Evolutionary conservation across 2,888 invertebrate species (phyloP).

Genomic region (Yponomeuta sedellus): DNA sequence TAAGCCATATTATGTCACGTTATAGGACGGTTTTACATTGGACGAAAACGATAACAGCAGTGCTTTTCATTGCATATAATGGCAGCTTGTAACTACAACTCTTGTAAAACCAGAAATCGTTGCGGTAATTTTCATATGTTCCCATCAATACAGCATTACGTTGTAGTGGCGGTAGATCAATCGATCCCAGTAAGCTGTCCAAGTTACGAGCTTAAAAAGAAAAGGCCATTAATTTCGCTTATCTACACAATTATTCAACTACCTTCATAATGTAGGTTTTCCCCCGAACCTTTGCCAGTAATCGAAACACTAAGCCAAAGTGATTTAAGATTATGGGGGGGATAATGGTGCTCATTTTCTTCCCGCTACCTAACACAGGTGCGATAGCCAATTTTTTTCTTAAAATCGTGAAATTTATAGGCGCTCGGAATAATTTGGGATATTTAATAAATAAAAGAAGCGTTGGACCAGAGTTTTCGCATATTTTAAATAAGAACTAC

Average conservation of each 20-base stretch:
- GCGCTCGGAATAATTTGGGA: conserved; percentile 40
- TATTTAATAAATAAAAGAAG: conserved; percentile 21
- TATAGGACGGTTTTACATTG: neutral
- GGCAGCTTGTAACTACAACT: too few species aligned
- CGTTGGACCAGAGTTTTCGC: neutral
- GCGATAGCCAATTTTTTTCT: conserved; percentile 54
- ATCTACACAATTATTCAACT: conserved; percentile 73
- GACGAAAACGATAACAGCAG: neutral
- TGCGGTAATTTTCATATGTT: too few species aligned
- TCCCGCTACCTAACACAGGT: conserved; percentile 57
- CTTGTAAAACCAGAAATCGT: too few species aligned
- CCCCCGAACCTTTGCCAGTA: conserved; percentile 69
- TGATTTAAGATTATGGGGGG: conserved; percentile 75
- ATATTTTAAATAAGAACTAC: neutral
- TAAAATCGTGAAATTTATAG: conserved; percentile 54
- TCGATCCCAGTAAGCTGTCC: neutral
- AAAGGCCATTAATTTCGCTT: conserved; percentile 60
- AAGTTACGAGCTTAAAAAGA: neutral
- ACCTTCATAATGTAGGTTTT: conserved; percentile 71
- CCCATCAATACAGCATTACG: too few species aligned
- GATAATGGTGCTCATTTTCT: conserved; percentile 70
- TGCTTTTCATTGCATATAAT: too few species aligned
- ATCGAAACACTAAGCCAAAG: conserved; percentile 73
- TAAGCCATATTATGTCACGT: neutral
- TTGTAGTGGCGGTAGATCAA: neutral